A percentile compares a stretch with the other conserved stretches of the same genome.
Conservation (phyloP, 2,888 invertebrate genomes). For the Lepeophtheirus nordmannii region DNA sequence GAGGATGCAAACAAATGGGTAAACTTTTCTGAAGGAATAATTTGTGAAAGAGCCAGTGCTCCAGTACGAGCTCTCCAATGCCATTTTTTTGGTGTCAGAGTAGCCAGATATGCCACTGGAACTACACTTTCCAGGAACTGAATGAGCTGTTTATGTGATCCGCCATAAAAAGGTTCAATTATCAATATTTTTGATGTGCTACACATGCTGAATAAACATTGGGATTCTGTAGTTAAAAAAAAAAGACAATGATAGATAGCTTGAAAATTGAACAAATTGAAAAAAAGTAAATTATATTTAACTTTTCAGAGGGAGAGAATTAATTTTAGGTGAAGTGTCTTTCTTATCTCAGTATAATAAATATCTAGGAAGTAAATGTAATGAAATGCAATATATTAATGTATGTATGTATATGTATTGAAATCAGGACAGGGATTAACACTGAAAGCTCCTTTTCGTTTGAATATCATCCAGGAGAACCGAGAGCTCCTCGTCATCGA, state of each 20-base stretch:
- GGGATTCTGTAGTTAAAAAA: too few relatives aligned
- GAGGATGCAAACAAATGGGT: constrained; percentile 48
- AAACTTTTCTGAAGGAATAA: constrained; percentile 38
- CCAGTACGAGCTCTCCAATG: constrained; percentile 57
- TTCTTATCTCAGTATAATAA: too few relatives aligned
- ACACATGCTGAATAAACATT: background rate
- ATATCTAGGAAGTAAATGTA: too few relatives aligned
- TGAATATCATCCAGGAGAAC: constrained; percentile 93
- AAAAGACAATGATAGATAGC: too few relatives aligned
- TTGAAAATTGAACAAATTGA: too few relatives aligned
- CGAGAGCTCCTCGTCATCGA: constrained; percentile 94
- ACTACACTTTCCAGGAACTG: constrained; percentile 35
- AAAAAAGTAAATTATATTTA: too few relatives aligned
- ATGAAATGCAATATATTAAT: too few relatives aligned
- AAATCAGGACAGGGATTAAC: constrained; percentile 42
- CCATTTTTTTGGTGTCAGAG: constrained; percentile 55
- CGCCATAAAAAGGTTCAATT: constrained; percentile 55
- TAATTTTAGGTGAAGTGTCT: too few relatives aligned
- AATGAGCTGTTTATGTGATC: constrained; percentile 52
- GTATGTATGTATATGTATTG: too few relatives aligned
- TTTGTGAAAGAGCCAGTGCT: constrained; percentile 46
- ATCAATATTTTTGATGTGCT: constrained; percentile 36
- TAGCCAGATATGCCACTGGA: constrained; percentile 34
- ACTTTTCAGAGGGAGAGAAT: too few relatives aligned
- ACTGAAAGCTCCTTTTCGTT: constrained; percentile 93